These are phyloP conservation scores for Camptogramma bilineatum DNA, from an alignment of 2,888 invertebrate species.

Conservation along the genomic window DNA sequence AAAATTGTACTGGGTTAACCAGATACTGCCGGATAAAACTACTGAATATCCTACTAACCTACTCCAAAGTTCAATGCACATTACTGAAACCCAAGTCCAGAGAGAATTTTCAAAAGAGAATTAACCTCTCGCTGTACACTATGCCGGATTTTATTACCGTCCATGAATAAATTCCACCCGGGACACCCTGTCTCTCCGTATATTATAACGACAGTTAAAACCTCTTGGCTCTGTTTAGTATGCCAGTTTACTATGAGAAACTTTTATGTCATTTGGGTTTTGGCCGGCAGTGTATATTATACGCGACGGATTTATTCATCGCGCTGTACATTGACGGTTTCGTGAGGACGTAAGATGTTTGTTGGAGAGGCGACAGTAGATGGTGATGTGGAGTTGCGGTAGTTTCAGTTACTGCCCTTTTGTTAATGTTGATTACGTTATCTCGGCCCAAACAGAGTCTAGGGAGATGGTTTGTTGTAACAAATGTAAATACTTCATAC, in stretches of 20 bases:
- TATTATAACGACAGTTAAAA: slow-evolving; percentile 72
- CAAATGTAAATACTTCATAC: slow-evolving; percentile 16
- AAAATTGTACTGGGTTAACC: background rate
- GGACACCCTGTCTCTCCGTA: slow-evolving; percentile 67
- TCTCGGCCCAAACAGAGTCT: slow-evolving; percentile 32
- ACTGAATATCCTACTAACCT: slow-evolving; percentile 3
- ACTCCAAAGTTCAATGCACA: slow-evolving; percentile 26
- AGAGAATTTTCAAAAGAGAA: slow-evolving; percentile 71
- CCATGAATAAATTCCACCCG: slow-evolving; percentile 79
- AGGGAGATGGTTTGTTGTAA: slow-evolving; percentile 22
- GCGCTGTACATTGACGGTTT: slow-evolving; percentile 24
- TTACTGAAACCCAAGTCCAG: slow-evolving; percentile 37
- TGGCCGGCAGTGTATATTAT: slow-evolving; percentile 53
- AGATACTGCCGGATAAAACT: background rate
- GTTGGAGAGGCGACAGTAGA: slow-evolving; percentile 29
- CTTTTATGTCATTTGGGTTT: slow-evolving; percentile 52
- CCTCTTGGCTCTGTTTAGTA: slow-evolving; percentile 62
- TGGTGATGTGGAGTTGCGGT: slow-evolving; percentile 33
- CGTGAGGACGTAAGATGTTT: slow-evolving; percentile 32
- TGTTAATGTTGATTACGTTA: slow-evolving; percentile 36
- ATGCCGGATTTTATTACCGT: slow-evolving; percentile 79
- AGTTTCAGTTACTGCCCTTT: slow-evolving; percentile 27
- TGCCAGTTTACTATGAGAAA: slow-evolving; percentile 54
- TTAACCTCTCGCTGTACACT: slow-evolving; percentile 63
- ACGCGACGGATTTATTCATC: slow-evolving; percentile 20